These are phyloP conservation scores for Acanthis flammea DNA, from an alignment of 2,797 vertebrate genomes.

Conservation along the genomic window DNA sequence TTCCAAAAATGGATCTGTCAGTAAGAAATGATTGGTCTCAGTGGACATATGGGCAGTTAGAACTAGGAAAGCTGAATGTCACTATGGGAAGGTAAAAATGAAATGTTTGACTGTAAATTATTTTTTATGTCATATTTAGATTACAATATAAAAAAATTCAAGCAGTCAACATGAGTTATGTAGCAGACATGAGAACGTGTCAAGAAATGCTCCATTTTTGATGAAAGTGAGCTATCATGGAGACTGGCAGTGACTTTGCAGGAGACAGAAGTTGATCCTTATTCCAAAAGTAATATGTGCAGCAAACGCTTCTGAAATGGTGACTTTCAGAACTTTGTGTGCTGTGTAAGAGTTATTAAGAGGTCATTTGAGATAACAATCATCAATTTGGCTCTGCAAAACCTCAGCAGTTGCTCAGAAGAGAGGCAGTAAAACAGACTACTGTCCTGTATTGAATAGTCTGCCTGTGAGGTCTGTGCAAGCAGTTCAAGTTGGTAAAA, in stretches of 20 bases:
- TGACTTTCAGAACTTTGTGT: background rate
- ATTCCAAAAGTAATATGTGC: background rate
- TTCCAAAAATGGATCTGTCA: conserved; percentile 35
- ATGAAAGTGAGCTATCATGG: background rate
- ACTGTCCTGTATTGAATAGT: background rate
- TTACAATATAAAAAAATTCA: conserved; percentile 9
- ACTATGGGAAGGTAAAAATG: conserved; percentile 2
- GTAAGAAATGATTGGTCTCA: conserved; percentile 19
- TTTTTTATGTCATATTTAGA: conserved; percentile 33
- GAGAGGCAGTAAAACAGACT: background rate
- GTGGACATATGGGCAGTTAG: conserved; percentile 34
- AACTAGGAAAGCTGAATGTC: conserved; percentile 29
- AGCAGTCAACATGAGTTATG: background rate
- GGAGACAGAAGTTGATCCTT: background rate
- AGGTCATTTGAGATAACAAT: conserved; percentile 6
- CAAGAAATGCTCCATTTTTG: background rate
- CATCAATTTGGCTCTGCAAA: conserved; percentile 1
- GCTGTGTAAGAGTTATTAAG: background rate
- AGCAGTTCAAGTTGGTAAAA: background rate
- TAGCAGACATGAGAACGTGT: background rate
- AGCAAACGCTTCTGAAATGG: background rate
- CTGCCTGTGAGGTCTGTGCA: background rate
- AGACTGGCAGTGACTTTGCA: background rate
- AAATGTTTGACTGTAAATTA: conserved; percentile 14
- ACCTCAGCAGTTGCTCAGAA: background rate